Percentiles rank a stretch among this genome's conserved stretches.
phyloP scores from a whole-genome alignment of 2,888 invertebrate species.

The Hoplodrina ambigua region DNA sequence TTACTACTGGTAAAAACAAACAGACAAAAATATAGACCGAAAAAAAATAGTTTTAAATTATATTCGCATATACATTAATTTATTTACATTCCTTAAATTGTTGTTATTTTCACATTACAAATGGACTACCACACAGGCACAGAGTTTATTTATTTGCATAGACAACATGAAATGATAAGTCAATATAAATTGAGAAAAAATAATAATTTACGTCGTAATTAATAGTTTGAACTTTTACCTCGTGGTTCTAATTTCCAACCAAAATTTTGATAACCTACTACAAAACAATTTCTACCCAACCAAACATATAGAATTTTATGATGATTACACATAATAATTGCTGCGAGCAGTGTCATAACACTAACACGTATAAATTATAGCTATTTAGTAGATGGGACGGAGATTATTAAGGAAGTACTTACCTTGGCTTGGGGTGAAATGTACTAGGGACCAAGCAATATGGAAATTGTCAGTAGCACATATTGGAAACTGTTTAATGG shows the following conservation, averaged over 20 bases:
- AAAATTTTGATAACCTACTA: conserved; percentile 1
- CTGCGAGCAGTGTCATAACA: conserved; percentile 22
- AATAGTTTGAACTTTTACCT: background rate
- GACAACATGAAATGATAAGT: too few species aligned
- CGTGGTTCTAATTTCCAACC: background rate
- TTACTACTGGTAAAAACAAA: too few species aligned
- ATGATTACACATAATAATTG: conserved; percentile 43
- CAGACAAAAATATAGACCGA: too few species aligned
- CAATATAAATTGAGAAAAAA: too few species aligned
- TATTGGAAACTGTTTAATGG: conserved; percentile 38
- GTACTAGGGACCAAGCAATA: conserved; percentile 48
- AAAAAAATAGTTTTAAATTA: too few species aligned
- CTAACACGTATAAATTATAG: conserved; percentile 10
- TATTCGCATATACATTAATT: too few species aligned
- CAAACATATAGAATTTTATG: conserved; percentile 27
- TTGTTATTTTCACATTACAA: too few species aligned
- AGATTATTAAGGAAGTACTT: conserved; percentile 56
- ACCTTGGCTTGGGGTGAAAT: conserved; percentile 44
- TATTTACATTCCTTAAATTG: too few species aligned
- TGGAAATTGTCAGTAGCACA: conserved; percentile 50
- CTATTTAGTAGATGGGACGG: conserved; percentile 41
- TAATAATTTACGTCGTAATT: background rate
- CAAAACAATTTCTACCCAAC: conserved; percentile 3
- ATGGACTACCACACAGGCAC: too few species aligned
- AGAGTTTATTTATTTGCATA: too few species aligned